Conservation (phyloP, 2,888 invertebrate species). For the Nomada lathburiana region DNA sequence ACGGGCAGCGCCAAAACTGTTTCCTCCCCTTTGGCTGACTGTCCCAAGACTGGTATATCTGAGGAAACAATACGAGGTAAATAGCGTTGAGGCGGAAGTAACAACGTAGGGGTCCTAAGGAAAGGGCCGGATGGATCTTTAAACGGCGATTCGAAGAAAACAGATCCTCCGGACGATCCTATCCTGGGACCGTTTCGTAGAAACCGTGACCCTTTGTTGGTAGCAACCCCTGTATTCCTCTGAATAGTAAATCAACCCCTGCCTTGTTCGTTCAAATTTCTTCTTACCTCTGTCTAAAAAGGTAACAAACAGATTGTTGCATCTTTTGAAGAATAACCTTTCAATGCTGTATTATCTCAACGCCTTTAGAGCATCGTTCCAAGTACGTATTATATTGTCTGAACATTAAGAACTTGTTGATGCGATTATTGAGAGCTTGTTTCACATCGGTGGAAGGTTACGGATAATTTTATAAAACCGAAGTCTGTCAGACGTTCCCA, state of each 20-base stretch:
- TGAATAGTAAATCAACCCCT: slow-evolving; percentile 46
- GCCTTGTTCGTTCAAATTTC: slow-evolving; percentile 7
- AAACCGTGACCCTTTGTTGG: slow-evolving; percentile 45
- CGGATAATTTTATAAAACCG: background rate
- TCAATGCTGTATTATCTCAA: background rate
- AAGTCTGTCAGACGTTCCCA: background rate
- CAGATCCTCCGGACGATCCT: slow-evolving; percentile 34
- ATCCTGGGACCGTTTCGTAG: slow-evolving; percentile 28
- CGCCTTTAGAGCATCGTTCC: background rate
- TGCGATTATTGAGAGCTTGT: slow-evolving; percentile 2
- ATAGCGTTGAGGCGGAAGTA: slow-evolving; percentile 59
- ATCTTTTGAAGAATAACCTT: background rate
- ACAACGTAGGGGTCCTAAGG: slow-evolving; percentile 58
- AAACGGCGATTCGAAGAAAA: slow-evolving; percentile 58
- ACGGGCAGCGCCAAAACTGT: slow-evolving; percentile 42
- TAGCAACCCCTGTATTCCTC: slow-evolving; percentile 4
- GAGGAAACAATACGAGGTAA: slow-evolving; percentile 50
- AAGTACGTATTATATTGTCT: background rate
- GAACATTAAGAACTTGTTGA: background rate
- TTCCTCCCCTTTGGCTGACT: slow-evolving; percentile 41
- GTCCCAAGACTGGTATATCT: slow-evolving; percentile 42
- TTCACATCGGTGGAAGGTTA: background rate
- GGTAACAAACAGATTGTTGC: background rate
- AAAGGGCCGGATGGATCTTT: slow-evolving; percentile 66
- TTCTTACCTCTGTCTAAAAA: background rate